Base-by-base conservation (phyloP, 2,797 vertebrate genomes). In the Antrozous pallidus region DNA sequence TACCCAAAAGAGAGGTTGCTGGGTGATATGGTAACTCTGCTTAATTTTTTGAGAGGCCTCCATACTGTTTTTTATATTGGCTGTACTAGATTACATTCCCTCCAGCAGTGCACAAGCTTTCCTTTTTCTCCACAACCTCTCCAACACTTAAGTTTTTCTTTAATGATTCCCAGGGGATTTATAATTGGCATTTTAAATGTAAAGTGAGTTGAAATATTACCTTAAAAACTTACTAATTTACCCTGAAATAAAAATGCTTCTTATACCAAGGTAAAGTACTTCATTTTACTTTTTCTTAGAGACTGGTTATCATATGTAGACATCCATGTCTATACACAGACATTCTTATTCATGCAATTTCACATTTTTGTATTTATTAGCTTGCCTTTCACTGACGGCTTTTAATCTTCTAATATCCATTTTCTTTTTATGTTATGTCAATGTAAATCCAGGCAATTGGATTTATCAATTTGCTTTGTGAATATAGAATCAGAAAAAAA, bases 191-290 rank as follows among this genome's bases (percentile, higher is more conserved):
- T 67, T 88, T 93, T 86, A 74, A 63, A 63, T 73, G 69, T 88
- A 67, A 91, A 58, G 75, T 90, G 69, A 87, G 31, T 78, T 71
- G 28, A 81, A 91, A 86, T 69, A 17, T 49, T 82, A 47, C 45
- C 61, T 73, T 87, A 40, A 94, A 90, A 90, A 61, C 26, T 83
- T 71, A 91, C 26, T 77, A 93, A 84, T 85, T 49, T 47, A 81
- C 58, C 58, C 84, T 67, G n/a, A 67, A 83, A 81, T 94, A 75
- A 88, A 51, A 88, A 73, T 87, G 54, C 12, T 77, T 91, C 69
- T 54, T 20, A 87, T 33, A 73, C 9, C 33, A 94, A 63, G 40
- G 12, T 17, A 71, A 86, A 85, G 65, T 77, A 58, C 8, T 91
- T 87, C 49, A 67, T 63, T 83, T 92, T 51, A 82, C 6, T 1